Evolutionary conservation across 2,797 vertebrate species (phyloP).

Genomic region (Poeciliopsis gracilis): DNA sequence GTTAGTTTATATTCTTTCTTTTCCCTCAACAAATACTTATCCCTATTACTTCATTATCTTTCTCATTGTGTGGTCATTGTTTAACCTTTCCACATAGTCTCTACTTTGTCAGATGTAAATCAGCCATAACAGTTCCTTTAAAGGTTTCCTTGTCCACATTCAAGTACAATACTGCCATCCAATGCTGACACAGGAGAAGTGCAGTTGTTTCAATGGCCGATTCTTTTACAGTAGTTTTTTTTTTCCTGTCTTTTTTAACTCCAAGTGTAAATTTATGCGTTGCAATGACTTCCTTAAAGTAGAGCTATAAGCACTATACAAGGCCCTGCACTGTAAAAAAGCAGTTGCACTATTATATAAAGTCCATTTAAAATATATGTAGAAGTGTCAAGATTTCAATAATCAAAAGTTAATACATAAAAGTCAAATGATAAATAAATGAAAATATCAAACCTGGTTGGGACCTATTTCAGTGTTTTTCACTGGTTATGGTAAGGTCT

Average conservation of each 20-base stretch:
- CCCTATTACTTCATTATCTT: neutral
- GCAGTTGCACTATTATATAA: neutral
- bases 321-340: neutral
- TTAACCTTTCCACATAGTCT: neutral
- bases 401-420: too few species aligned
- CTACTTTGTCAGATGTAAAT: neutral
- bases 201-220: conserved; percentile 20
- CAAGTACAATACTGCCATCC: conserved; percentile 60
- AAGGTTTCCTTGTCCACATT: conserved; percentile 9
- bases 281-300: neutral
- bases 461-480: neutral
- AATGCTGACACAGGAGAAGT: conserved; percentile 48
- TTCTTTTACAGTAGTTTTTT: neutral
- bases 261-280: neutral
- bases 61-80: neutral
- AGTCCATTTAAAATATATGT: neutral
- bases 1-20: neutral
- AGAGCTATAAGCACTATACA: neutral
- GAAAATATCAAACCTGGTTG: neutral
- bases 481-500: neutral
- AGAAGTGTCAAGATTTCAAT: too few species aligned
- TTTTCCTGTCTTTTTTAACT: neutral
- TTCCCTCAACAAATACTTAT: neutral
- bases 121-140: neutral
- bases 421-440: too few species aligned